Percentiles rank a stretch among this genome's conserved stretches.
These are phyloP conservation scores for Folsomia manolachei DNA, from an alignment of 2,888 invertebrate genomes.

Conservation along the genomic window DNA sequence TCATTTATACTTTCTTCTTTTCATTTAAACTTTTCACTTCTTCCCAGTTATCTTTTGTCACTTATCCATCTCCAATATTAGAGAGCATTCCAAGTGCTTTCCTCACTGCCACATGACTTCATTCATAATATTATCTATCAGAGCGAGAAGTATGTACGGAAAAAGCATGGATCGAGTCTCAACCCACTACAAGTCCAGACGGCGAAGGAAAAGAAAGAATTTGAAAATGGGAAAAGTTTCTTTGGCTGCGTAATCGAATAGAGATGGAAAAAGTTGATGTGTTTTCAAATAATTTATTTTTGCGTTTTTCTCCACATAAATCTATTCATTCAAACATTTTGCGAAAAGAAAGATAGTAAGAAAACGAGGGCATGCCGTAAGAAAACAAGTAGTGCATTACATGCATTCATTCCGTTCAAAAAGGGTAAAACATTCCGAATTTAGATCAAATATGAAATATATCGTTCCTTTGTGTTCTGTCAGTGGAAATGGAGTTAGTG, in stretches of 20 bases:
- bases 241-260: constrained; percentile 2
- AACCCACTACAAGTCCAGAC: too few species aligned
- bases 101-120: neutral
- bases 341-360: neutral
- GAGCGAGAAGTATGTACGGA: neutral
- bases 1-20: neutral
- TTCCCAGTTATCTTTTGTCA: neutral
- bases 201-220: neutral
- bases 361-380: neutral
- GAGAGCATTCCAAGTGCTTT: neutral
- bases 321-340: constrained; percentile 13
- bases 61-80: neutral
- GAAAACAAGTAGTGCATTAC: neutral
- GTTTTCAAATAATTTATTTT: constrained; percentile 14
- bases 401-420: neutral
- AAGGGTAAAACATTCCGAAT: neutral
- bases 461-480: neutral
- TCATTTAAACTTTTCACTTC: neutral
- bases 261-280: constrained; percentile 8
- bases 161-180: neutral
- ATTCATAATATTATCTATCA: neutral
- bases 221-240: constrained; percentile 9
- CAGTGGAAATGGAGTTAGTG: neutral
- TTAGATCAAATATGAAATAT: constrained; percentile 5
- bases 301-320: constrained; percentile 10